Evolutionary conservation across 2,888 invertebrate genomes (phyloP), one percentile per base, ranked within the genome.

Genomic region (Poecilobothrus nobilitatus): DNA sequence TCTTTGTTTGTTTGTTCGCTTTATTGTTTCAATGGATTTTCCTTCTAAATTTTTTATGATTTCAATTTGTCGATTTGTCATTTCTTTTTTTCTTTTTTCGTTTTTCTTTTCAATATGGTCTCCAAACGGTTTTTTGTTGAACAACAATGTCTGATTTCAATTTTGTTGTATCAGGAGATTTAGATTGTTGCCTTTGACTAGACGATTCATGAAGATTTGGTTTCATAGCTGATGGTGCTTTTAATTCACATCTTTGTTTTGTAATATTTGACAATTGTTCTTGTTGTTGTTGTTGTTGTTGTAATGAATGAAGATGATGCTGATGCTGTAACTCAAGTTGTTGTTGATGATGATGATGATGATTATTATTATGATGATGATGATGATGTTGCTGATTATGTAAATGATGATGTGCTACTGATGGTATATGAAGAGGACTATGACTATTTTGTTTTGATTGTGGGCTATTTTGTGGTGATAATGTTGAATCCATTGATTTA

Each of bases 71-170:
- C 15, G 10, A 20, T n/a, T 37, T 7, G 64, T 63, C 8, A 12
- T 22, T 63, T 63, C 27, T 15, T 18, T 3, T 53, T 53, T 53
- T 53, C 2, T 18, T 53, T 18, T 53, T 53, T 53, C 3, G 53
- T 3, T 53, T 41, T 41, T 41, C 2, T 41, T 41, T 68, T 78
- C 77, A 90, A 84, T 90, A 90, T 69, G 90, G 90, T 76, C 90
- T 83, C 90, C 90, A 90, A 44, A 90, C 90, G 18, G 87, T 86
- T 83, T 90, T 90, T 69, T 87, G 85, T 66, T 84, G 82, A 37
- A 85, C 81, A 78, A 86, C 84, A 71, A 83, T 77, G 67, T 84
- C 83, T 73, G 83, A 84, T 69, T 83, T 83, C 67, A 88, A 82
- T 81, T 88, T 89, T 4, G 88, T 88, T 69, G 87, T 87, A 70